A percentile compares a stretch with the other conserved stretches of the same genome.
Evolutionary conservation across 1,140 invertebrate species (phyloP).

Genomic region (Calephelis nemesis): DNA sequence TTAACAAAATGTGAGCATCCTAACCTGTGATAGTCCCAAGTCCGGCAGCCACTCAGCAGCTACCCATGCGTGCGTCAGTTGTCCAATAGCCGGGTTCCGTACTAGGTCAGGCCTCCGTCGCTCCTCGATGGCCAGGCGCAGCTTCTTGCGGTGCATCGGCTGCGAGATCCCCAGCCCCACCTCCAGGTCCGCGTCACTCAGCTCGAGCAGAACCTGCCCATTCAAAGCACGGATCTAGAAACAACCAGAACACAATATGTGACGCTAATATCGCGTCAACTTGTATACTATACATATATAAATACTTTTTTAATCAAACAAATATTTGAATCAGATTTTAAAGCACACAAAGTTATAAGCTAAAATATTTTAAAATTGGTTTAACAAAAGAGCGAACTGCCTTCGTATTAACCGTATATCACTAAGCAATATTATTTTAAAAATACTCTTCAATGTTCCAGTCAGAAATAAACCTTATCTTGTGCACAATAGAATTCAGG

Average conservation of each 20-base stretch:
- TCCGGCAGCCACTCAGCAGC: slow-evolving; percentile 95
- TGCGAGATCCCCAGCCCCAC: slow-evolving; percentile 92
- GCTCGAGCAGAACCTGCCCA: slow-evolving; percentile 91
- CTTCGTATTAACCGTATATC: too few relatives aligned
- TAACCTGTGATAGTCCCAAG: slow-evolving; percentile 89
- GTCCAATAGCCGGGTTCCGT: slow-evolving; percentile 91
- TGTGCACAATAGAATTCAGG: too few relatives aligned
- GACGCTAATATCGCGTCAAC: slow-evolving; percentile 73
- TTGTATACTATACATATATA: slow-evolving; percentile 33
- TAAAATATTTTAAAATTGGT: too few relatives aligned
- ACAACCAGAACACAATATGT: slow-evolving; percentile 78
- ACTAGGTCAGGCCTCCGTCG: slow-evolving; percentile 91
- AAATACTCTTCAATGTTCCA: too few relatives aligned
- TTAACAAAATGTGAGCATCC: not conserved
- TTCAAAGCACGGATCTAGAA: slow-evolving; percentile 83
- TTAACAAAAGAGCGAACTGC: too few relatives aligned
- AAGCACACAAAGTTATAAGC: too few relatives aligned
- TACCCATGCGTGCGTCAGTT: slow-evolving; percentile 94
- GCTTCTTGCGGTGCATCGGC: slow-evolving; percentile 94
- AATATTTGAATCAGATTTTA: too few relatives aligned
- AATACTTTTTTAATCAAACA: too few relatives aligned
- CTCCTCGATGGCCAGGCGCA: slow-evolving; percentile 96
- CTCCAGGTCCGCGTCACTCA: slow-evolving; percentile 93
- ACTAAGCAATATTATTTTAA: too few relatives aligned
- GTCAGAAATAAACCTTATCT: too few relatives aligned